Conservation (phyloP, 2,888 invertebrate species). For the Lasioglossum leucozonium region DNA sequence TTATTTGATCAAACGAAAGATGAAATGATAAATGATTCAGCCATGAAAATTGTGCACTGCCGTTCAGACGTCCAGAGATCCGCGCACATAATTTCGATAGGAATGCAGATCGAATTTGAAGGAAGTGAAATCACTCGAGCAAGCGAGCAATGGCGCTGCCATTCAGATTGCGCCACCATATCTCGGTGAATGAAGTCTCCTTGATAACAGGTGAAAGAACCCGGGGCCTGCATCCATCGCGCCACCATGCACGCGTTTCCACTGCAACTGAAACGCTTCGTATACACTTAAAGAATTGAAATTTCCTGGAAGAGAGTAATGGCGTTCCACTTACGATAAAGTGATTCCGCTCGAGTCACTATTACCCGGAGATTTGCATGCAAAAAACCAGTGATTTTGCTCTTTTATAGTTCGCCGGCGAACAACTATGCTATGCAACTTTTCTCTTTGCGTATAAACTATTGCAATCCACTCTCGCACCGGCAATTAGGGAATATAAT, state of each 20-base stretch:
- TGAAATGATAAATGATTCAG: too few species aligned
- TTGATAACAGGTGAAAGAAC: conserved; percentile 56
- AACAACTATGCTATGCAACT: not conserved
- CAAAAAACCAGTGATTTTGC: conserved; percentile 30
- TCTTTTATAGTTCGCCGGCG: not conserved
- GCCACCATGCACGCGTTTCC: conserved; percentile 18
- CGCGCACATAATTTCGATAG: not conserved
- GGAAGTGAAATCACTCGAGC: conserved; percentile 33
- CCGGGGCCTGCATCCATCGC: conserved; percentile 26
- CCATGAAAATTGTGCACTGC: not conserved
- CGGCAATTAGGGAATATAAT: conserved; percentile 10
- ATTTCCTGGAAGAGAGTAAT: conserved; percentile 63
- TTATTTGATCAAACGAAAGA: too few species aligned
- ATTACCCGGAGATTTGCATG: conserved; percentile 52
- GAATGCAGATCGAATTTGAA: conserved; percentile 31
- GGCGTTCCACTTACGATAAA: conserved; percentile 60
- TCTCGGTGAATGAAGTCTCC: conserved; percentile 59
- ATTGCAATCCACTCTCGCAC: not conserved
- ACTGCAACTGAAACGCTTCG: conserved; percentile 34
- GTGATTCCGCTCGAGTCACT: conserved; percentile 48
- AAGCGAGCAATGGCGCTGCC: conserved; percentile 39
- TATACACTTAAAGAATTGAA: conserved; percentile 59
- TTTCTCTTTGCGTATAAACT: conserved; percentile 8
- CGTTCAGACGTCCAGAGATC: not conserved
- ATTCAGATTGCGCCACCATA: conserved; percentile 49